Percentiles rank a stretch among this genome's conserved stretches.
These are phyloP conservation scores for Halocaridina rubra DNA, from an alignment of 2,888 invertebrate species.

Conservation along the genomic window DNA sequence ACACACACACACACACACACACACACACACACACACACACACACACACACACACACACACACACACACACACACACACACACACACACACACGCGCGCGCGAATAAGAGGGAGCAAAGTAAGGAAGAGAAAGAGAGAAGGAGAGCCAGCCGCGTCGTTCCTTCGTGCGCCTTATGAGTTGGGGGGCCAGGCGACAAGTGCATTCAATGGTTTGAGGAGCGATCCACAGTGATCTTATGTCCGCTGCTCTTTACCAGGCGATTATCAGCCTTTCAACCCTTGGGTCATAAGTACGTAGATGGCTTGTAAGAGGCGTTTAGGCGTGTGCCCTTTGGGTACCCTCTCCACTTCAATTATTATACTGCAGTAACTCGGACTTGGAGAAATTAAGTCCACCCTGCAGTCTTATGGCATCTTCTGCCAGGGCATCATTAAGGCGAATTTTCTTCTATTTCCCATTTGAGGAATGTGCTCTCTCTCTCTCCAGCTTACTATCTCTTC, in stretches of 20 bases:
- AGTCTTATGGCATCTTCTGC: neutral
- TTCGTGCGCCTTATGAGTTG: conserved; percentile 37
- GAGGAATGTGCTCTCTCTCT: neutral
- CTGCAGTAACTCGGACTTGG: conserved; percentile 29
- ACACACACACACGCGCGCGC: neutral
- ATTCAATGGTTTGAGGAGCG: conserved; percentile 34
- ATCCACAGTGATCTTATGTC: neutral
- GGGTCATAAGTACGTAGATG: too few species aligned
- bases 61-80: neutral
- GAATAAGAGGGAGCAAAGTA: neutral
- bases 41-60: neutral
- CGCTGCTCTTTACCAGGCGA: neutral
- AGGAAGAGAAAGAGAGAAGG: neutral
- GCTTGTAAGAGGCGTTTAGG: too few species aligned
- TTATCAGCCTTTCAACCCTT: conserved; percentile 2
- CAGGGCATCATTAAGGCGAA: conserved; percentile 2
- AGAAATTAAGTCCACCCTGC: conserved; percentile 23
- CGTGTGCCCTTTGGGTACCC: neutral
- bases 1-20: neutral
- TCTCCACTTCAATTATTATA: conserved; percentile 25
- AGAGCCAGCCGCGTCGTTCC: neutral
- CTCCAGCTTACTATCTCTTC: too few species aligned
- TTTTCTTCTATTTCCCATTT: conserved; percentile 10
- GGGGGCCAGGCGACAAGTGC: conserved; percentile 40
- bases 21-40: neutral